A percentile compares a stretch with the other conserved stretches of the same genome.
These are phyloP conservation scores for Hippolais icterina DNA, from an alignment of 2,113 vertebrate genomes.

Conservation along the genomic window DNA sequence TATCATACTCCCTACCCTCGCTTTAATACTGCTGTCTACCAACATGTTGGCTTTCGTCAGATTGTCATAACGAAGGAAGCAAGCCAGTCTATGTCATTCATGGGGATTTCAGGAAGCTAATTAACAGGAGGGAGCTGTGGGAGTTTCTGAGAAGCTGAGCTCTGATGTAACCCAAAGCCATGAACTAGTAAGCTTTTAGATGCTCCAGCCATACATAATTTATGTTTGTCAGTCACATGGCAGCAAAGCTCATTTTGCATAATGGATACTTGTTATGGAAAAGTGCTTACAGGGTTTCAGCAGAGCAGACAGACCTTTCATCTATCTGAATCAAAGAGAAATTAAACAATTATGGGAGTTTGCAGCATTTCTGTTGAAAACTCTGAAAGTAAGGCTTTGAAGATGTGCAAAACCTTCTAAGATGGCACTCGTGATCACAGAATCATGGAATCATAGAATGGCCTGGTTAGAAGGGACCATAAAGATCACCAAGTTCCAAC, in stretches of 20 bases:
- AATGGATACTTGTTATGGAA: conserved; percentile 19
- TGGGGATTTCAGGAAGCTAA: background rate
- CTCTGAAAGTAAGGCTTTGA: background rate
- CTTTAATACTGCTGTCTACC: background rate
- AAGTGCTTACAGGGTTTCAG: conserved; percentile 39
- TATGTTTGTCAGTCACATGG: conserved; percentile 24
- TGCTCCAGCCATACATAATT: conserved; percentile 44
- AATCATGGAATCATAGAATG: background rate
- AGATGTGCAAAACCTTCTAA: background rate
- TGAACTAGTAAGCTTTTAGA: conserved; percentile 41
- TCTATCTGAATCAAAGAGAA: background rate
- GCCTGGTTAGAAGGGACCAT: background rate
- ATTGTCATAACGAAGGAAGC: background rate
- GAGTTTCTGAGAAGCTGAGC: conserved; percentile 39
- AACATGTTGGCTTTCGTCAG: background rate
- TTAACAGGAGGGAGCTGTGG: background rate
- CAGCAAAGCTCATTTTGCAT: conserved; percentile 15
- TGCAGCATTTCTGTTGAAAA: background rate
- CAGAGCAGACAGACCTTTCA: background rate
- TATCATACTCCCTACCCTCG: accelerated
- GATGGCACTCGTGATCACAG: background rate
- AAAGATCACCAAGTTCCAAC: background rate
- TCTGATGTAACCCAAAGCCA: conserved; percentile 40
- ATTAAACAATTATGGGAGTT: background rate
- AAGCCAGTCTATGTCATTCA: background rate